These are phyloP conservation scores for Agapornis roseicollis DNA, from an alignment of 2,113 vertebrate species.

Conservation along the genomic window DNA sequence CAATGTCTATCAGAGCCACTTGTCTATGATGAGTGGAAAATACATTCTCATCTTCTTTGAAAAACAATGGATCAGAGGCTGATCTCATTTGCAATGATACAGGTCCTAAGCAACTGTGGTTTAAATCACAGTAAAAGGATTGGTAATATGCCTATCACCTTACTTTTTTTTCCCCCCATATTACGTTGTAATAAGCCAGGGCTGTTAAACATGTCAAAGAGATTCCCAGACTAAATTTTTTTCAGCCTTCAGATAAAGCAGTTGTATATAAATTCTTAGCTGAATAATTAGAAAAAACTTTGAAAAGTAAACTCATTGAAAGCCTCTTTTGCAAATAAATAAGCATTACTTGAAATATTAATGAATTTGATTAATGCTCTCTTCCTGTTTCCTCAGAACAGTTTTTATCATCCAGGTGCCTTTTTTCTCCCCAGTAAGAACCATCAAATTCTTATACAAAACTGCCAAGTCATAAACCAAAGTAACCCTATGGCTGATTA, in stretches of 20 bases:
- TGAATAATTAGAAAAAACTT: not conserved
- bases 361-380: not conserved
- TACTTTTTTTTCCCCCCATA: not conserved
- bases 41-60: not conserved
- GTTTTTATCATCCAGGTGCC: not conserved
- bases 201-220: not conserved
- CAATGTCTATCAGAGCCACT: not conserved
- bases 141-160: not conserved
- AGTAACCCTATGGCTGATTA: not conserved
- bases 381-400: not conserved
- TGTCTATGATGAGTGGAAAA: constrained; percentile 39
- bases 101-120: not conserved
- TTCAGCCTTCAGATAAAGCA: not conserved
- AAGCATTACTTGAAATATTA: not conserved
- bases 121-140: constrained; percentile 14
- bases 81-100: not conserved
- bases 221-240: not conserved
- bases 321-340: not conserved
- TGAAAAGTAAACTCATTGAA: not conserved
- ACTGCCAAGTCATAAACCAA: not conserved
- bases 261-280: not conserved
- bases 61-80: not conserved
- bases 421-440: fast-evolving
- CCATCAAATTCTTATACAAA: not conserved
- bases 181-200: not conserved